These are phyloP conservation scores for Sebastes miniatus DNA, from an alignment of 2,797 vertebrate genomes.

Conservation along the genomic window DNA sequence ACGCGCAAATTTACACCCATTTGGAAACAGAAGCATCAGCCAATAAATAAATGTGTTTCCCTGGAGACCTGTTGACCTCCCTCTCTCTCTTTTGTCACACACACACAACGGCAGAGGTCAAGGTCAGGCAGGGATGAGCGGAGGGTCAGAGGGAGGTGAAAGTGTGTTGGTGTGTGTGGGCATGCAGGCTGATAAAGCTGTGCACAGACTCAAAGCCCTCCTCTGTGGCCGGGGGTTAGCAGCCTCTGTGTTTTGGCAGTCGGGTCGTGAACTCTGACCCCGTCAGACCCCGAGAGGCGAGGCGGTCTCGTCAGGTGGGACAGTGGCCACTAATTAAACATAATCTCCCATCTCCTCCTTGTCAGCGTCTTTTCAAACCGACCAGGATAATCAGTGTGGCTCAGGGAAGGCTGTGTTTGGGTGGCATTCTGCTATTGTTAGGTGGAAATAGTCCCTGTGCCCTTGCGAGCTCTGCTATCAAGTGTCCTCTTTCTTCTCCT, in stretches of 20 bases:
- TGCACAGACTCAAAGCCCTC: constrained; percentile 21
- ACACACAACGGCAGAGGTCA: constrained; percentile 59
- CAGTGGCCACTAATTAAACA: constrained; percentile 71
- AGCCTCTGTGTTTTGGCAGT: constrained; percentile 61
- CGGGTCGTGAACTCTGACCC: constrained; percentile 69
- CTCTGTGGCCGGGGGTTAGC: constrained; percentile 10
- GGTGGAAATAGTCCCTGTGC: constrained; percentile 54
- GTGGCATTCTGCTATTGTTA: constrained; percentile 67
- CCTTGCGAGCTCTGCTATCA: constrained; percentile 48
- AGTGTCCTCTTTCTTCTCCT: constrained; percentile 2
- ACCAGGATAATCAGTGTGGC: constrained; percentile 59
- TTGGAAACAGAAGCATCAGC: constrained; percentile 63
- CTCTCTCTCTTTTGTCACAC: constrained; percentile 29
- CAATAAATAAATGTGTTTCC: constrained; percentile 69
- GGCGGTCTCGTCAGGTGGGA: constrained; percentile 56
- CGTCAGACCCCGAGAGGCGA: constrained; percentile 40
- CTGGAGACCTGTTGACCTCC: constrained; percentile 46
- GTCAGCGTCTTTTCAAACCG: constrained; percentile 62
- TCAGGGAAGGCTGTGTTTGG: constrained; percentile 39
- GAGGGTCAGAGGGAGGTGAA: constrained; percentile 56
- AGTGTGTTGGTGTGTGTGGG: constrained; percentile 12
- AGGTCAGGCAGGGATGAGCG: constrained; percentile 64
- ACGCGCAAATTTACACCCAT: constrained; percentile 48
- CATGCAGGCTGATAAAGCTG: constrained; percentile 22
- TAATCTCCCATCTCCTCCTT: constrained; percentile 74